Conservation (phyloP, 2,113 vertebrate species). For the Lophochroa leadbeateri region DNA sequence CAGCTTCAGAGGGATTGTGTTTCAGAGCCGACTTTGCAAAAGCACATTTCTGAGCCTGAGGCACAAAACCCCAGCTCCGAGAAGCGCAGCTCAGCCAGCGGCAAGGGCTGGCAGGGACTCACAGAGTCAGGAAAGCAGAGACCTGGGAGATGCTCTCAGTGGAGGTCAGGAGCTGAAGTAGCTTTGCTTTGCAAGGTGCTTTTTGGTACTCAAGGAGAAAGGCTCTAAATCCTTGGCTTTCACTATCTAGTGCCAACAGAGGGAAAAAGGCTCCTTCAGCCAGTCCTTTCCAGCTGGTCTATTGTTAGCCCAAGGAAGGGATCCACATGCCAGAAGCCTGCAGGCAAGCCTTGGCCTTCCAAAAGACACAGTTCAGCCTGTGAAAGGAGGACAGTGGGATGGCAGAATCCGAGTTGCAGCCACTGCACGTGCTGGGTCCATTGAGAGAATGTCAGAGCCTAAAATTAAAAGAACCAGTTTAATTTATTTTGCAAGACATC, state of each 20-base stretch:
- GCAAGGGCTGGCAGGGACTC: not conserved
- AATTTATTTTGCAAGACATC: not conserved
- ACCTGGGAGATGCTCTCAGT: not conserved
- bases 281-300: not conserved
- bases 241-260: not conserved
- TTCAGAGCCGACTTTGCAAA: not conserved
- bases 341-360: not conserved
- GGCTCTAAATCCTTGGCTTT: not conserved
- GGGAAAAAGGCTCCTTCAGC: not conserved
- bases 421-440: not conserved
- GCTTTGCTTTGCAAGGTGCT: not conserved
- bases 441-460: not conserved
- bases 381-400: rapidly evolving
- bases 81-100: rapidly evolving
- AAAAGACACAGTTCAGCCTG: not conserved
- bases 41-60: rapidly evolving
- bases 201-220: not conserved
- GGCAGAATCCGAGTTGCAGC: not conserved
- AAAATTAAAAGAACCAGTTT: not conserved
- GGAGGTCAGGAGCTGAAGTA: not conserved
- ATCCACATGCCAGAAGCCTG: not conserved
- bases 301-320: not conserved
- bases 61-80: not conserved
- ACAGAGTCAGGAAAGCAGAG: not conserved
- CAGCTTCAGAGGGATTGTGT: not conserved